phyloP scores from a whole-genome alignment of 2,888 invertebrate species.

The Sussaba pulchella region DNA sequence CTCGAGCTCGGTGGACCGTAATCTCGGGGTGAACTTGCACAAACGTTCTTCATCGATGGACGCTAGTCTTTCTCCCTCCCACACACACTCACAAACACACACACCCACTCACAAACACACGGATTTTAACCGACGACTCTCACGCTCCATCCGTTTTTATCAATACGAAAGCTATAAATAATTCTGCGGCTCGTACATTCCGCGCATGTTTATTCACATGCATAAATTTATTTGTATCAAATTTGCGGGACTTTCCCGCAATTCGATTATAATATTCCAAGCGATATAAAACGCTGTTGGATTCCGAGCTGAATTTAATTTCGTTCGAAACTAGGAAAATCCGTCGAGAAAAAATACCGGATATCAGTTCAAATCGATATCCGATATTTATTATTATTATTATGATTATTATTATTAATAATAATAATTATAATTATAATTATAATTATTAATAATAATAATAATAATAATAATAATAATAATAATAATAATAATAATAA shows the following conservation, averaged over 20 bases:
- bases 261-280: not conserved
- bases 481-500: no score
- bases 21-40: conserved; percentile 41
- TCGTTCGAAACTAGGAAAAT: conserved; percentile 1
- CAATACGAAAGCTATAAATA: conserved; percentile 32
- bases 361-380: no score
- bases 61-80: no score
- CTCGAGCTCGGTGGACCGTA: conserved; percentile 41
- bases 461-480: no score
- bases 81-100: no score
- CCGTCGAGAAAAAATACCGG: no score
- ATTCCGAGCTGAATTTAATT: conserved; percentile 40
- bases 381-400: no score
- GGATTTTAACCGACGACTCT: no score
- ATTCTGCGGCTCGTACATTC: not conserved
- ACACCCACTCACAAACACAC: no score
- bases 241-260: not conserved
- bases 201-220: not conserved
- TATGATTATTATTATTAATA: no score
- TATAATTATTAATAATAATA: no score
- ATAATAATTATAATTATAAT: no score
- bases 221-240: conserved; percentile 24
- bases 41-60: conserved; percentile 38
- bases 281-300: conserved; percentile 17
- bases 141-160: not conserved